Evolutionary conservation across 2,888 invertebrate genomes (phyloP), one percentile per base, ranked within the genome.

Genomic region (Hydraecia micacea): DNA sequence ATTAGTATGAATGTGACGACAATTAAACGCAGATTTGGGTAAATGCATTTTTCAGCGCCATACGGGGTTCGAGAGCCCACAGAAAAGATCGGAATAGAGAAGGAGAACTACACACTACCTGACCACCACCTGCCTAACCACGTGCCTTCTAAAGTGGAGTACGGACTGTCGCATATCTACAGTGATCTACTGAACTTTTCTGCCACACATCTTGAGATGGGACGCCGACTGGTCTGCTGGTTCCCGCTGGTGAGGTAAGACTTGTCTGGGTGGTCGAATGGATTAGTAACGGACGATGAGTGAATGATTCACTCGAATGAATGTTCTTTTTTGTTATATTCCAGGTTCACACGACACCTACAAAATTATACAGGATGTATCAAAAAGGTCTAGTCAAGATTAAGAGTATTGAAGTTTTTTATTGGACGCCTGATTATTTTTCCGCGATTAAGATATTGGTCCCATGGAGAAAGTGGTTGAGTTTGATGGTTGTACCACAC

Each of bases 21-120:
- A 67, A 46, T 11, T 21, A 46, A 67, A 67, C 4, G 0, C 11
- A 63, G 2, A 5, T 11, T 55, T 66, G 42, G 3, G 0, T 9
- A 7, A 11, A 18, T 15, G 6, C 3, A 58, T 49, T 76, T 86
- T 87, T 3, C 92, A 99, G 99, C 99, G 39, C 99, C 99, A 0
- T 99, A 99, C 96, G 99, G 99, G 52, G 99, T 99, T 46, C 97
- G 99, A 83, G 99, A 99, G 96, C 97, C 99, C 1, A 98, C 99
- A 0, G 98, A 98, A 94, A 98, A 98, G 93, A 97, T 99, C 67
- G 99, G 99, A 49, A 97, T 98, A 69, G 97, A 97, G 72, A 97
- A 97, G 86, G 95, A 97, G 63, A 97, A 97, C 90, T 98, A 97
- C 88, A 97, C 97, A 4, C 97, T 98, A 21, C 97, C 97, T 11